Evolutionary conservation across 2,888 invertebrate species (phyloP).

Genomic region (Phorcus lineatus): DNA sequence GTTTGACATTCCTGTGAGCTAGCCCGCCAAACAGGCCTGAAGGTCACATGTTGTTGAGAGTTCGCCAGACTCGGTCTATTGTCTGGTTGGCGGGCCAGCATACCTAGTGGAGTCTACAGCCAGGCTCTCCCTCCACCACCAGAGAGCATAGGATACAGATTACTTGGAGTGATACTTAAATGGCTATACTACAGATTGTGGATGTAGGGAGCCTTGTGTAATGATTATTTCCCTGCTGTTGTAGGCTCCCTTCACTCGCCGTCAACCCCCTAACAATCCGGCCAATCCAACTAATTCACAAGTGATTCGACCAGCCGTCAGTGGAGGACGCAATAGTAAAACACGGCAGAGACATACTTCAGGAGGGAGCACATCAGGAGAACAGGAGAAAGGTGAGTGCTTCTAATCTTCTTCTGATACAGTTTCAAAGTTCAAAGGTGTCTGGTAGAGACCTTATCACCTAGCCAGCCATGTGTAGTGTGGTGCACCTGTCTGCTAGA

Average conservation of each 20-base stretch:
- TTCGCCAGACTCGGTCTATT: constrained; percentile 31
- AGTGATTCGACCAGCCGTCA: constrained; percentile 21
- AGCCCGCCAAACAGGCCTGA: constrained; percentile 46
- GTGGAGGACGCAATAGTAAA: constrained; percentile 28
- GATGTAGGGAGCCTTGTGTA: background rate
- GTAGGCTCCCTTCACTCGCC: constrained; percentile 22
- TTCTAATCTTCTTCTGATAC: background rate
- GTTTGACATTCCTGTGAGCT: constrained; percentile 51
- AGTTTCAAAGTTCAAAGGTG: constrained; percentile 16
- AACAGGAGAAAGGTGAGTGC: constrained; percentile 30
- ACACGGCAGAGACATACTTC: constrained; percentile 34
- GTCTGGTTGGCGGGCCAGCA: constrained; percentile 22
- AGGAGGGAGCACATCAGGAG: constrained; percentile 27
- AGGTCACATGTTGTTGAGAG: constrained; percentile 43
- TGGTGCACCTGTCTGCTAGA: background rate
- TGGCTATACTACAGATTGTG: background rate
- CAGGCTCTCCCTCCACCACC: background rate
- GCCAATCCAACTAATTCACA: constrained; percentile 26
- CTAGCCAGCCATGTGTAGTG: background rate
- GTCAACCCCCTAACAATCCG: constrained; percentile 23
- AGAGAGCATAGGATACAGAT: background rate
- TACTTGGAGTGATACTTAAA: background rate
- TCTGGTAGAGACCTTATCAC: background rate
- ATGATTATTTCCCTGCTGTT: constrained; percentile 1
- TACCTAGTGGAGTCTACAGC: constrained; percentile 1